These are phyloP conservation scores for Fragum whitleyi DNA, from an alignment of 2,888 invertebrate genomes.

Conservation along the genomic window DNA sequence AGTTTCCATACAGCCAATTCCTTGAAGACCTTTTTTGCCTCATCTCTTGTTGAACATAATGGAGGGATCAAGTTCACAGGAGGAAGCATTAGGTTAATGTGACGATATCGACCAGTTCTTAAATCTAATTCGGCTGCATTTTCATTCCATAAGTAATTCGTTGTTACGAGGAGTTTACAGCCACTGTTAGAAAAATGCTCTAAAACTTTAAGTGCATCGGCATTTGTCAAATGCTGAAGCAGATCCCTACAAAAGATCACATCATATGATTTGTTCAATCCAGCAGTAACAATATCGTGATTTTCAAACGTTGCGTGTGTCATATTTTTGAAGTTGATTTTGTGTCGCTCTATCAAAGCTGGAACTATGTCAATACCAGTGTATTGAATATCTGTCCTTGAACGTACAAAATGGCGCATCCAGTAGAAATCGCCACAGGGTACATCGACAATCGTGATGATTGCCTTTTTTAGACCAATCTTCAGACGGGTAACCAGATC, in stretches of 20 bases:
- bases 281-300: no score
- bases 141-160: not conserved
- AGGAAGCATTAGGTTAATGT: not conserved
- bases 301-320: no score
- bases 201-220: not conserved
- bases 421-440: no score
- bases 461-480: no score
- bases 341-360: no score
- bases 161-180: not conserved
- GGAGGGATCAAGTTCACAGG: not conserved
- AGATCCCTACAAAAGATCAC: not conserved
- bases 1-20: not conserved
- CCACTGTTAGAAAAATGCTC: not conserved
- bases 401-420: no score
- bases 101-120: not conserved
- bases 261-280: no score
- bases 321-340: no score
- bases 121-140: not conserved
- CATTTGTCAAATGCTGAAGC: not conserved
- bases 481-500: no score
- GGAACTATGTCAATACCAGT: no score
- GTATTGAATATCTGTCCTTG: no score
- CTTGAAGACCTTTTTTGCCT: not conserved
- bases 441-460: no score
- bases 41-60: not conserved